Evolutionary conservation across 2,888 invertebrate species (phyloP), one percentile per base, ranked within the genome.

Genomic region (Eurois occulta): DNA sequence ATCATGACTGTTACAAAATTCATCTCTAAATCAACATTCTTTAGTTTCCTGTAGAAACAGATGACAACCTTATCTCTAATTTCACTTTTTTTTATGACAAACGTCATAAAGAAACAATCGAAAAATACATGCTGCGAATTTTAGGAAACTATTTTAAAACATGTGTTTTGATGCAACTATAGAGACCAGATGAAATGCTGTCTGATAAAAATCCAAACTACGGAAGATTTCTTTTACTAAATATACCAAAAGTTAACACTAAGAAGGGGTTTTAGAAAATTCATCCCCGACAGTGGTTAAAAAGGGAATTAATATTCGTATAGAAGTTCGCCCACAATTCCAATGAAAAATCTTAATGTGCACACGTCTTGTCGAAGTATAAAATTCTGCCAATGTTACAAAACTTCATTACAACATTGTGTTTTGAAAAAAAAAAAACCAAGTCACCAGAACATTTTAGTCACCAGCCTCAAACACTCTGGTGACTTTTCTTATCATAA

Each of bases 361-460:
- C 28, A 28, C 58, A 16, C 0, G 16, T 28, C 6, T 28, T 28
- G 16, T 16, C 28, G 16, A 58, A 28, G 16, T 58, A 16, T 8
- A 10, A 18, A 55, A 21, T 76, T 7, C 16, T 77, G 16, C 28
- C 74, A 73, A 72, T 48, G 43, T 46, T 11, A 72, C 18, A 72
- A 72, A 11, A 72, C 11, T 21, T 35, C 16, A 16, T 58, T 13
- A 2, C 58, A 28, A 58, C 28, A 28, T 16, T 7, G 28, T 28
- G 28, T 2, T n/a, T 35, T n/a, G 35, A 28, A 35, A 46, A 13
- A 35, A 46, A 13, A 28, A 18, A 75, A 75, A 73, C 18, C 3
- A 28, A 28, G n/a, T 58, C 55, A 58, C 76, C 41, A 52, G 24
- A 77, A 5, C 8, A 28, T 7, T 58, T 16, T 16, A 28, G 16